Conservation (phyloP, 2,113 vertebrate species). For the Psittacus erithacus region DNA sequence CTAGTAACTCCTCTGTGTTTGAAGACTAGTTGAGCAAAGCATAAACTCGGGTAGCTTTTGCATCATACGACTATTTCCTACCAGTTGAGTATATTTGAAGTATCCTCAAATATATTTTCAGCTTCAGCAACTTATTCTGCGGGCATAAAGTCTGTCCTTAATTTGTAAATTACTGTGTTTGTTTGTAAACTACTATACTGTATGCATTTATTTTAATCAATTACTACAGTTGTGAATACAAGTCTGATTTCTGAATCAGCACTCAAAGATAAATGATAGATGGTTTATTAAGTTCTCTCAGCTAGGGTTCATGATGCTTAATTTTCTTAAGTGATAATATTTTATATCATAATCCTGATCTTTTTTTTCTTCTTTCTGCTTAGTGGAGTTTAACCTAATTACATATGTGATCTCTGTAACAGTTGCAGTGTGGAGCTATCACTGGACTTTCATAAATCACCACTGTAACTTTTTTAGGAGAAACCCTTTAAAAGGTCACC, state of each 20-base stretch:
- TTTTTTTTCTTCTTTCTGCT: background rate
- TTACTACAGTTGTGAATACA: conserved; percentile 29
- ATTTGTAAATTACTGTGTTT: conserved; percentile 58
- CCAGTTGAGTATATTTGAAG: background rate
- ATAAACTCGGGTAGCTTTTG: background rate
- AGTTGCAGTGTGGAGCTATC: background rate
- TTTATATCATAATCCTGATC: conserved; percentile 4
- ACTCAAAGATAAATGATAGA: conserved; percentile 35
- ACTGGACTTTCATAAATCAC: background rate
- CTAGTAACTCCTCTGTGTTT: background rate
- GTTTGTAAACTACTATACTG: conserved; percentile 30
- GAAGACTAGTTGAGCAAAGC: background rate
- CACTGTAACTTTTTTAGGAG: conserved; percentile 7
- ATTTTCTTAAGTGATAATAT: conserved; percentile 54
- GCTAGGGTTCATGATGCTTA: conserved; percentile 22
- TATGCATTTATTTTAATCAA: conserved; percentile 40
- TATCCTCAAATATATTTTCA: conserved; percentile 28
- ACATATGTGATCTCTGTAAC: background rate
- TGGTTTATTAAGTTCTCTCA: conserved; percentile 16
- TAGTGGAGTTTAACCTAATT: conserved; percentile 42
- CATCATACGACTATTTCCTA: background rate
- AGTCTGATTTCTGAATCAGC: conserved; percentile 64
- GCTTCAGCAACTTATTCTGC: background rate
- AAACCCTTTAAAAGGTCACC: conserved; percentile 20
- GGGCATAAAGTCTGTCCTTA: conserved; percentile 11